phyloP scores from a whole-genome alignment of 2,113 vertebrate species.

The Muntiacus muntjak region DNA sequence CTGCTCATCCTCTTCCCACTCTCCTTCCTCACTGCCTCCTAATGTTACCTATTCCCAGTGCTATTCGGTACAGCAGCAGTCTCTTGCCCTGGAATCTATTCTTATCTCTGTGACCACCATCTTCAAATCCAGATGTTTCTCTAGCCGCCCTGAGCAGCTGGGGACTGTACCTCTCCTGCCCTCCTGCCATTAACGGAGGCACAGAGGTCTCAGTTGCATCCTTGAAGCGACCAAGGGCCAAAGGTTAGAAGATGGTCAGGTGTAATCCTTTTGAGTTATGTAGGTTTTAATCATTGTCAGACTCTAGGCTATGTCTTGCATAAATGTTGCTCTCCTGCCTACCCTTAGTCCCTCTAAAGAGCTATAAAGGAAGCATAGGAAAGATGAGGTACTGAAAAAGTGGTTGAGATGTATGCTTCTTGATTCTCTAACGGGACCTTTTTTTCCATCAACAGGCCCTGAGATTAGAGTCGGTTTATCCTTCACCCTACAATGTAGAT shows the following conservation, averaged over 20 bases:
- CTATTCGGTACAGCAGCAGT: slow-evolving; percentile 13
- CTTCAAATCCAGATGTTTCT: slow-evolving; percentile 46
- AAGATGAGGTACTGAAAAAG: not conserved
- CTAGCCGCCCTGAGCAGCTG: slow-evolving; percentile 16
- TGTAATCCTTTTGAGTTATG: not conserved
- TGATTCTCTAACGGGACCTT: not conserved
- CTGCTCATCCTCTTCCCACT: slow-evolving; percentile 46
- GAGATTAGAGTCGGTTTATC: not conserved
- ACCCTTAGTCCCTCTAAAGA: slow-evolving; percentile 8
- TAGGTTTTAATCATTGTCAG: not conserved
- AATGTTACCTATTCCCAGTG: not conserved
- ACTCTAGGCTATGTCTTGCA: not conserved
- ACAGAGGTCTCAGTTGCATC: not conserved
- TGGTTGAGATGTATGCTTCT: slow-evolving; percentile 20
- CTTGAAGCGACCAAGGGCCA: not conserved
- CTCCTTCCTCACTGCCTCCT: slow-evolving; percentile 40
- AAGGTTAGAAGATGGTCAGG: not conserved
- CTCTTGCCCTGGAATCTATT: slow-evolving; percentile 50
- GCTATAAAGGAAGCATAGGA: not conserved
- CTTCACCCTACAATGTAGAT: not conserved
- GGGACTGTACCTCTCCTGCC: not conserved
- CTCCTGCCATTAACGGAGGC: slow-evolving; percentile 24
- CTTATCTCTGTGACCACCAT: slow-evolving; percentile 52
- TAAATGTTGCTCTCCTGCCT: not conserved
- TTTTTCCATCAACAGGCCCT: not conserved